These are phyloP conservation scores for Gobio gobio DNA, from an alignment of 2,113 vertebrate genomes.

Conservation along the genomic window DNA sequence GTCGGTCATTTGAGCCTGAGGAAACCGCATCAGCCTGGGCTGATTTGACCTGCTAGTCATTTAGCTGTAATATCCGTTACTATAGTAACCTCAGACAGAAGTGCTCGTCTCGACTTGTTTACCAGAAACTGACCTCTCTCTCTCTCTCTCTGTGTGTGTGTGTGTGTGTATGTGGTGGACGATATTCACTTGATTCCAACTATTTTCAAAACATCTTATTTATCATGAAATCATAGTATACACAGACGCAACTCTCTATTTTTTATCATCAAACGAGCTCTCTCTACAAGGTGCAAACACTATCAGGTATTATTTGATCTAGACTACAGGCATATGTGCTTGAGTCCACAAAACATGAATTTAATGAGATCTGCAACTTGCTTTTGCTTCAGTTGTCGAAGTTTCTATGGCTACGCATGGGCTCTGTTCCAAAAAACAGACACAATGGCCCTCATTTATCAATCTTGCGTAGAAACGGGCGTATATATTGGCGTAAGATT, in stretches of 20 bases:
- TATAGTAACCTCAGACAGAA: constrained; percentile 6
- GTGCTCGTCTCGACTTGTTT: background rate
- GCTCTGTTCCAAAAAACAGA: background rate
- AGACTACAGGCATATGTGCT: no score
- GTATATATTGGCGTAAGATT: no score
- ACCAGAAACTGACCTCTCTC: background rate
- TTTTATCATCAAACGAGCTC: background rate
- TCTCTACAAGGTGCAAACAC: background rate
- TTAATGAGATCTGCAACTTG: background rate
- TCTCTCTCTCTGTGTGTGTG: background rate
- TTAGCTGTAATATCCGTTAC: background rate
- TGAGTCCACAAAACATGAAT: background rate
- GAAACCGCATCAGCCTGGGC: background rate
- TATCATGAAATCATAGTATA: background rate
- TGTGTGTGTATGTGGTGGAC: no score
- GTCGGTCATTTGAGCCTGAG: no score
- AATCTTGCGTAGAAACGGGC: no score
- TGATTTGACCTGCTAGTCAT: background rate
- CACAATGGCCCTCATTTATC: no score
- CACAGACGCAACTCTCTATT: background rate
- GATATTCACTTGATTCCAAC: background rate
- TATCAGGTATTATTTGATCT: no score
- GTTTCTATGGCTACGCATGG: background rate
- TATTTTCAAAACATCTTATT: background rate
- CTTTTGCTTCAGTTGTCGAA: background rate